Conservation (phyloP, 2,888 invertebrate genomes). For the Andrena marginata region DNA sequence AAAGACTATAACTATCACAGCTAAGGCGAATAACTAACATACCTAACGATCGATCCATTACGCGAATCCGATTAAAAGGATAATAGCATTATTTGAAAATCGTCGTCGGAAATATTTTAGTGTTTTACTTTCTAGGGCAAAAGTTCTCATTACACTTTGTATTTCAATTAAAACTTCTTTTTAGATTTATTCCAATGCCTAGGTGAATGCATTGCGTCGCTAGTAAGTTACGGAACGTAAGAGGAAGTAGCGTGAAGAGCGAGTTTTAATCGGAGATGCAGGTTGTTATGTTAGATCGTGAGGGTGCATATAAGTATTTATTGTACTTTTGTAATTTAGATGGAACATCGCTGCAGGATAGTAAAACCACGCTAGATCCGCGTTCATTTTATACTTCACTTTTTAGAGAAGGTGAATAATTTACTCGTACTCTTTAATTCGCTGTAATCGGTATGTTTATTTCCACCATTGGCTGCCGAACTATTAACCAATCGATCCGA, state of each 20-base stretch:
- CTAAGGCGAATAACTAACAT: not conserved
- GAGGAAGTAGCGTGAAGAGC: constrained; percentile 21
- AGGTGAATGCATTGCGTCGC: constrained; percentile 16
- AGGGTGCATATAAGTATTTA: constrained; percentile 51
- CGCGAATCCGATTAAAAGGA: not conserved
- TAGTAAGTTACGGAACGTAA: constrained; percentile 41
- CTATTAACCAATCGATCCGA: constrained; percentile 11
- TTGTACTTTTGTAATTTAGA: constrained; percentile 48
- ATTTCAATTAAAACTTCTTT: constrained; percentile 19
- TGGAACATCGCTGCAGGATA: constrained; percentile 20
- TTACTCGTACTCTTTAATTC: constrained; percentile 2
- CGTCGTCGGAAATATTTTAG: constrained; percentile 1
- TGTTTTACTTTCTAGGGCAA: constrained; percentile 9
- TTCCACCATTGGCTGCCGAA: constrained; percentile 7
- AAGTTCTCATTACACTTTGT: constrained; percentile 19
- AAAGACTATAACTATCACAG: constrained; percentile 1
- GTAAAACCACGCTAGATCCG: constrained; percentile 7
- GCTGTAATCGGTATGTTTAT: constrained; percentile 1
- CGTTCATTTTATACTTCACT: constrained; percentile 9
- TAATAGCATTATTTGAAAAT: constrained; percentile 3
- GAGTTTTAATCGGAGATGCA: constrained; percentile 26
- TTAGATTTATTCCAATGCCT: constrained; percentile 25
- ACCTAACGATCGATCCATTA: constrained; percentile 12
- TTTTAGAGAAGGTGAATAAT: constrained; percentile 22
- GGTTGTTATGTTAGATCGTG: constrained; percentile 37